Base-by-base conservation (phyloP, 2,888 invertebrate species). In the Agrotis segetum region DNA sequence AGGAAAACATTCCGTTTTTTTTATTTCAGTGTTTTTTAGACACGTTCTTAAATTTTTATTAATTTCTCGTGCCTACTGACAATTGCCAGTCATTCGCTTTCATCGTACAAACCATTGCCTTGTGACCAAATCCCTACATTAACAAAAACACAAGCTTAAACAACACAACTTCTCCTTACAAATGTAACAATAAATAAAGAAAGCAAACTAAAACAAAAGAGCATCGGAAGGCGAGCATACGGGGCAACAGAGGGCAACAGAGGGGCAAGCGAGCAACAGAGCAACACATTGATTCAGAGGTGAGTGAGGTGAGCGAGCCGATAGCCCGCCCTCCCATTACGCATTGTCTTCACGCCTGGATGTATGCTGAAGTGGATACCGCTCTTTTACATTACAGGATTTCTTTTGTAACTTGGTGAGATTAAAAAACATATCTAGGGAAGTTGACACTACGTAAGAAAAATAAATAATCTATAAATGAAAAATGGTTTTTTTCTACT, bases 311-410 rank as follows among this genome's bases (percentile, higher is more conserved):
- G 81, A 75, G 74, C 58, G 77, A 69, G 62, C 72, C 65, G 85
- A 80, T 82, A 79, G 78, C 77, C 65, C 82, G 83, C 87, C 82
- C 85, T 65, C 64, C 66, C 80, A 82, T 79, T 85, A 86, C 71
- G 67, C 70, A 82, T 78, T 84, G 80, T 84, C 68, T 85, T 68
- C 49, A 34, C 5, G 14, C 46, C 19, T 4, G 4, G 72, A 80
- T n/a, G 34, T 50, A 29, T 9, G 14, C 14, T 47, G 2, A 0
- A 17, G 3, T 72, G 62, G 84, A 83, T 71, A 59, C 53, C 67
- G 67, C 58, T 46, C 34, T 14, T 16, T 3, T 17, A 47, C 0
- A 2, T 16, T 7, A 0, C 34, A 34, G 34, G 29, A 7, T 34
- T 34, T 6, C 7, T 6, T 34, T 34, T 7, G 34, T 34, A 7